These are phyloP conservation scores for Dusona sp. DNA, from an alignment of 2,888 invertebrate species.

Conservation along the genomic window DNA sequence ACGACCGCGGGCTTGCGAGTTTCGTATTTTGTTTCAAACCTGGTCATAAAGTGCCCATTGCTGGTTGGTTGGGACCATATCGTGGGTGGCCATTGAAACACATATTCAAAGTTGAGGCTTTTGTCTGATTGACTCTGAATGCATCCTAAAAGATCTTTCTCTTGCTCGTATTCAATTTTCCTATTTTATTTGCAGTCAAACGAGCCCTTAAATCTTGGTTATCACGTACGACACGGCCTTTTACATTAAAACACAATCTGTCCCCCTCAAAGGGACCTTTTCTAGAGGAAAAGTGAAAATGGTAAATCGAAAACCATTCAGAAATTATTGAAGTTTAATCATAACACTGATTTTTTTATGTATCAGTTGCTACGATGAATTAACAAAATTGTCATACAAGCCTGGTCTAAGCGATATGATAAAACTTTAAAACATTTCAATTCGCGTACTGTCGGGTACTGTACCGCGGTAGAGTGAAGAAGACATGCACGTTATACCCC, in stretches of 20 bases:
- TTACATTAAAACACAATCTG: background rate
- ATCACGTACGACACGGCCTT: background rate
- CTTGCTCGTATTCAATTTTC: conserved; percentile 3
- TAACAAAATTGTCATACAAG: background rate
- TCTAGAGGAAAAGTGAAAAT: background rate
- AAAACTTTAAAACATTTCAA: conserved; percentile 34
- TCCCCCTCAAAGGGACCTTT: background rate
- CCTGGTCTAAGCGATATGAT: background rate
- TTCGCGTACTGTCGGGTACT: conserved; percentile 5
- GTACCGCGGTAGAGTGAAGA: conserved; percentile 3
- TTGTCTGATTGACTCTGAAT: conserved; percentile 44
- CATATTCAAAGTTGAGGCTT: conserved; percentile 28
- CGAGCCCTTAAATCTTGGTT: conserved; percentile 14
- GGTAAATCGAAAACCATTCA: background rate
- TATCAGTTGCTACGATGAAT: conserved; percentile 24
- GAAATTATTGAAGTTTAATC: background rate
- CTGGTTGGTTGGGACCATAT: conserved; percentile 27
- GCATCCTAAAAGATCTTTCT: conserved; percentile 10
- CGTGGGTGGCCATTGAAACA: conserved; percentile 40
- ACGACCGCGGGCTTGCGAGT: conserved; percentile 79
- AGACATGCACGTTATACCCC: conserved; percentile 54
- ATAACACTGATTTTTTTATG: background rate
- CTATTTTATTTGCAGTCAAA: conserved; percentile 22
- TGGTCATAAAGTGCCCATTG: conserved; percentile 75
- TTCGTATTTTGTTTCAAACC: conserved; percentile 81